Conservation (phyloP, 2,888 invertebrate species). For the Eurytoma adleriae region DNA sequence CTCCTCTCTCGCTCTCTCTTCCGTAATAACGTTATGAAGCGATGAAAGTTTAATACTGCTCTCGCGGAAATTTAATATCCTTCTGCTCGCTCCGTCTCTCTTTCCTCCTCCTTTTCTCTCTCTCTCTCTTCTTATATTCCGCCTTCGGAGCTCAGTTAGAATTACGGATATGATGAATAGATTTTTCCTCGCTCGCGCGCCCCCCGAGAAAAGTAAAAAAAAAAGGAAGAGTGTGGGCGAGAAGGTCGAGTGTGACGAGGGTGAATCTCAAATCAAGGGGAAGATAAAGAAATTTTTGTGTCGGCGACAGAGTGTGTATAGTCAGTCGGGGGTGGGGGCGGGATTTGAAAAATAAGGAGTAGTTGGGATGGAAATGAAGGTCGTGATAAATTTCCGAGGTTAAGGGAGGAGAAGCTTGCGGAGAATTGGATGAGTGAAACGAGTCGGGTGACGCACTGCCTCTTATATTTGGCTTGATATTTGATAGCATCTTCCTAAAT, state of each 20-base stretch:
- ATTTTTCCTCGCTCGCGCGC: slow-evolving; percentile 45
- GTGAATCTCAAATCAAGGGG: slow-evolving; percentile 55
- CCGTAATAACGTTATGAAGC: slow-evolving; percentile 64
- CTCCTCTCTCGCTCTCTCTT: background rate
- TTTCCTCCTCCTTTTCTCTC: slow-evolving; percentile 47
- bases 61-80: slow-evolving; percentile 66
- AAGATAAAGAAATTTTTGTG: slow-evolving; percentile 51
- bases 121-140: slow-evolving; percentile 7
- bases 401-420: background rate
- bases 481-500: too few species aligned
- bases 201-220: slow-evolving; percentile 26
- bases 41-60: slow-evolving; percentile 66
- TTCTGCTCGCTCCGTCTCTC: slow-evolving; percentile 53
- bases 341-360: slow-evolving; percentile 42
- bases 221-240: slow-evolving; percentile 24
- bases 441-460: background rate
- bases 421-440: background rate
- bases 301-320: background rate
- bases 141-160: slow-evolving; percentile 56
- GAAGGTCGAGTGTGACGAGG: slow-evolving; percentile 43
- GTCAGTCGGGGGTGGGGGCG: background rate
- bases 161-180: slow-evolving; percentile 62
- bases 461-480: too few species aligned
- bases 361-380: background rate
- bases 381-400: too few species aligned